Evolutionary conservation across 1,140 invertebrate genomes (phyloP).

Genomic region (Achroia grisella): DNA sequence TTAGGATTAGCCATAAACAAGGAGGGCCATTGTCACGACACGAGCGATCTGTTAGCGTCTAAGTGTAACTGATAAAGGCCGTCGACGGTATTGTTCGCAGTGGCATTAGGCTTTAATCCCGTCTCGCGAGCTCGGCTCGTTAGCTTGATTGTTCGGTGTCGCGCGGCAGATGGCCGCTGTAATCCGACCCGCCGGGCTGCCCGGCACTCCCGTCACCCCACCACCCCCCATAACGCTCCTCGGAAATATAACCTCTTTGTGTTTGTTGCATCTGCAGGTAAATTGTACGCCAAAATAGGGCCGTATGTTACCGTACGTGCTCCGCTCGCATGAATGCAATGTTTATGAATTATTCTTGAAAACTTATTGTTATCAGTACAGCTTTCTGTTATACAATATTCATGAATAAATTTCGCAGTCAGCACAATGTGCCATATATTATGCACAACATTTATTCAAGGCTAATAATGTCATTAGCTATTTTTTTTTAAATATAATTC

Average conservation of each 20-base stretch:
- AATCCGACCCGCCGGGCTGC: slow-evolving; percentile 52
- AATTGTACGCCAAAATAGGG: slow-evolving; percentile 66
- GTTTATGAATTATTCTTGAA: slow-evolving; percentile 64
- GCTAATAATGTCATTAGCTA: too few species aligned
- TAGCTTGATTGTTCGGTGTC: slow-evolving; percentile 65
- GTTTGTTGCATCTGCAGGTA: slow-evolving; percentile 71
- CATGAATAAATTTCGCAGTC: background rate
- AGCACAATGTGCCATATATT: too few species aligned
- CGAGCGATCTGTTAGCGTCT: slow-evolving; percentile 63
- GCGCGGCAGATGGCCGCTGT: slow-evolving; percentile 60
- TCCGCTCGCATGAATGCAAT: slow-evolving; percentile 54
- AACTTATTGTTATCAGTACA: slow-evolving; percentile 58
- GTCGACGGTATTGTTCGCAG: slow-evolving; percentile 60
- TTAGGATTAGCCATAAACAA: slow-evolving; percentile 68
- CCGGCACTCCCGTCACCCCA: slow-evolving; percentile 20
- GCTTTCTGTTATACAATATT: slow-evolving; percentile 32
- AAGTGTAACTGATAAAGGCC: slow-evolving; percentile 62
- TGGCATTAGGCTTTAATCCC: slow-evolving; percentile 66
- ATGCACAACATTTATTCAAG: too few species aligned
- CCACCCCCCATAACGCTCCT: slow-evolving; percentile 24
- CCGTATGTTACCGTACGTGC: slow-evolving; percentile 59
- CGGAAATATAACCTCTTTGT: slow-evolving; percentile 67
- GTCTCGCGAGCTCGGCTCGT: slow-evolving; percentile 59
- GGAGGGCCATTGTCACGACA: slow-evolving; percentile 57
- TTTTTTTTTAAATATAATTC: too few species aligned